These are phyloP conservation scores for Malacosoma neustria DNA, from an alignment of 2,888 invertebrate species.

Conservation along the genomic window DNA sequence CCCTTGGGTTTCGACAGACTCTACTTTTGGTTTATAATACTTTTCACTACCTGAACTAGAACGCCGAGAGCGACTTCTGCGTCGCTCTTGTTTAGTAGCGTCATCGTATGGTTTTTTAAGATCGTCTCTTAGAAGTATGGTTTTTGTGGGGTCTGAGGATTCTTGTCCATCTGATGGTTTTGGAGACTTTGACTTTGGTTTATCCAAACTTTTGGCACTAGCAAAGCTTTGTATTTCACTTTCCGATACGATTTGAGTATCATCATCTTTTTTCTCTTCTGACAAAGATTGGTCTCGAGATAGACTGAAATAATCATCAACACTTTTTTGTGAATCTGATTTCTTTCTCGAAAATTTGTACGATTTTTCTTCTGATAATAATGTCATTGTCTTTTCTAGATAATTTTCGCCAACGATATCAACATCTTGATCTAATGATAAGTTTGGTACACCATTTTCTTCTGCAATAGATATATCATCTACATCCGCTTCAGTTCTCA, in stretches of 20 bases:
- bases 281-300: constrained; percentile 76
- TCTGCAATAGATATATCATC: constrained; percentile 90
- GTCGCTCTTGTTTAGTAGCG: constrained; percentile 37
- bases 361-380: constrained; percentile 66
- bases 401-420: constrained; percentile 73
- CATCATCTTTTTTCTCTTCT: constrained; percentile 75
- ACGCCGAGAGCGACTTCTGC: constrained; percentile 55
- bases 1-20: constrained; percentile 22
- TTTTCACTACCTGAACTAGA: constrained; percentile 68
- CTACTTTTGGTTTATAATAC: constrained; percentile 50
- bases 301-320: constrained; percentile 79
- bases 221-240: constrained; percentile 80
- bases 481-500: constrained; percentile 89
- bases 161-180: constrained; percentile 45
- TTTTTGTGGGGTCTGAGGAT: constrained; percentile 43
- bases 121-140: constrained; percentile 43
- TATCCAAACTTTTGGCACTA: constrained; percentile 77
- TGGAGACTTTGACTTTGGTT: constrained; percentile 44
- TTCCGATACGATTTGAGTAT: constrained; percentile 71
- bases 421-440: constrained; percentile 70
- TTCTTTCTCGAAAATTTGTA: constrained; percentile 78
- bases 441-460: constrained; percentile 69
- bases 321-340: constrained; percentile 76
- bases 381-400: constrained; percentile 60
- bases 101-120: constrained; percentile 17